These are phyloP conservation scores for Hemibagrus guttatus DNA, from an alignment of 2,797 vertebrate genomes.

Conservation along the genomic window DNA sequence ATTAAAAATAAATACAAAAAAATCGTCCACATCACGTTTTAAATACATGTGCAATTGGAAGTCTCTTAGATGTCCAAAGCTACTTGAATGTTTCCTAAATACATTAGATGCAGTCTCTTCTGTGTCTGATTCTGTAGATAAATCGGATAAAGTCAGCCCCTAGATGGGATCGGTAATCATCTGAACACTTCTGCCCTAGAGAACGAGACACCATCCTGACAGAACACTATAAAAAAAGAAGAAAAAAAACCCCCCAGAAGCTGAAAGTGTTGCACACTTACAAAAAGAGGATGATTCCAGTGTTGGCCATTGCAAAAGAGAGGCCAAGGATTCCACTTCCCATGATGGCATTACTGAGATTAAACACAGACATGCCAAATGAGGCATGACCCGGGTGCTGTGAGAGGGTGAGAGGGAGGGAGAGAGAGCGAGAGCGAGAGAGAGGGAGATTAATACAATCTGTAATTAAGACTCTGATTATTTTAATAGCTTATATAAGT, in stretches of 20 bases:
- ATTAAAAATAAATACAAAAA: not conserved
- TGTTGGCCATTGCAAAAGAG: constrained; percentile 97
- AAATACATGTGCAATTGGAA: not conserved
- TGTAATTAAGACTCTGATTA: not conserved
- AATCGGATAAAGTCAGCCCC: not conserved
- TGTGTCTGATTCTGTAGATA: not conserved
- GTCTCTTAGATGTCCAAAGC: not conserved
- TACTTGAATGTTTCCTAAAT: not conserved
- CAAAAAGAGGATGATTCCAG: constrained; percentile 92
- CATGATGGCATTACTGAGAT: constrained; percentile 98
- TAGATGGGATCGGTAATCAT: not conserved
- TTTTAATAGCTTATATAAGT: not conserved
- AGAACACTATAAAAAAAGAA: no score
- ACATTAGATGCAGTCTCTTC: not conserved
- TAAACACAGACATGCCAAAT: constrained; percentile 95
- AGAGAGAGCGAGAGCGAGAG: constrained; percentile 5
- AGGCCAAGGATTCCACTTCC: constrained; percentile 96
- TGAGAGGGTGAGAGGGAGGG: constrained; percentile 44
- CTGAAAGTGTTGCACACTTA: constrained; percentile 62
- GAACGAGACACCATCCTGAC: not conserved
- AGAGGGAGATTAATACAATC: not conserved
- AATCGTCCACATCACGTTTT: not conserved
- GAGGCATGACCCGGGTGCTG: constrained; percentile 91
- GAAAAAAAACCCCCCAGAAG: not conserved
- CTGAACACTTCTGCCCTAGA: not conserved